Conservation (phyloP, 1,140 invertebrate genomes). For the Drosophila biarmipes region DNA sequence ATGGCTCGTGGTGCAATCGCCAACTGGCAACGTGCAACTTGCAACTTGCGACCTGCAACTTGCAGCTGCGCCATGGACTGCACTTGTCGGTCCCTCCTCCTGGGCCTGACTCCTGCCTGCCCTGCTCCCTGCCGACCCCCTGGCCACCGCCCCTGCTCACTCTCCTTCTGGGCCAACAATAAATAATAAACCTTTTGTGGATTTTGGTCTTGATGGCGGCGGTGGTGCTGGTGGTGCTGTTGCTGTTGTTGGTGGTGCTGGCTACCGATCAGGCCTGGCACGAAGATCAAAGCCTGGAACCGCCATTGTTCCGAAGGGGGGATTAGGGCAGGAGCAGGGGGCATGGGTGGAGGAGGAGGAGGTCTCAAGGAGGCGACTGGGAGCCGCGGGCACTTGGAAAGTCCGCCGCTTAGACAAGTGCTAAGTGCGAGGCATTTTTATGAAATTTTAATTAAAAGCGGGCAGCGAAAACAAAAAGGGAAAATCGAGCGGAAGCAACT, state of each 20-base stretch:
- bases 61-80: conserved; percentile 51
- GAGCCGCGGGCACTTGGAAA: conserved; percentile 54
- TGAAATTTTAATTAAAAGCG: conserved; percentile 71
- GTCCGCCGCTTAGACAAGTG: conserved; percentile 71
- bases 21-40: conserved; percentile 36
- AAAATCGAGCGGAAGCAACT: conserved; percentile 72
- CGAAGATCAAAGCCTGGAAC: conserved; percentile 70
- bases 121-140: too few relatives aligned
- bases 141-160: conserved; percentile 14
- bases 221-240: conserved; percentile 42
- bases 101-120: conserved; percentile 22
- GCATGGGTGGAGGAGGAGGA: conserved; percentile 9
- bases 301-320: conserved; percentile 65
- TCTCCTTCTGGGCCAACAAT: conserved; percentile 67
- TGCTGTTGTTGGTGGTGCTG: conserved; percentile 37
- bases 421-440: conserved; percentile 67
- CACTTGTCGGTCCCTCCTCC: conserved; percentile 62
- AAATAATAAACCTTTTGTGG: conserved; percentile 83
- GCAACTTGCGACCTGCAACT: conserved; percentile 43
- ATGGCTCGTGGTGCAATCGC: conserved; percentile 55
- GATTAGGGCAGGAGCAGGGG: conserved; percentile 4
- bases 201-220: conserved; percentile 72
- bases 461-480: conserved; percentile 41
- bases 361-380: conserved; percentile 32
- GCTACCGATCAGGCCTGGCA: conserved; percentile 66